A percentile compares a stretch with the other conserved stretches of the same genome.
phyloP scores from a whole-genome alignment of 2,797 vertebrate species.

The Galago senegalensis region DNA sequence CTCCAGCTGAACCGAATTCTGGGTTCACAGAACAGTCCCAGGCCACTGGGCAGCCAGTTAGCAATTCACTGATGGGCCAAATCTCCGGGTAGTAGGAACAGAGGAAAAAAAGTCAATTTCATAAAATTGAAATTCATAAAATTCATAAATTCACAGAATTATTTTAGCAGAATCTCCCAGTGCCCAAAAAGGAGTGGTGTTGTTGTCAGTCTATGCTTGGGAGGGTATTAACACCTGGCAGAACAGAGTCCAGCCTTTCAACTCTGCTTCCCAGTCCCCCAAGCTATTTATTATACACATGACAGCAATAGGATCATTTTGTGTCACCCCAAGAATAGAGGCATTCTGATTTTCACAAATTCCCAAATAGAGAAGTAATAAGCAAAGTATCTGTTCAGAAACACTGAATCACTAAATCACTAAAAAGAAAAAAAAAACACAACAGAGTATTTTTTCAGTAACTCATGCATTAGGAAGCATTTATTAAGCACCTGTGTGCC shows the following conservation, averaged over 20 bases:
- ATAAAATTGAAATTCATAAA: not conserved
- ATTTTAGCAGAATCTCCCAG: not conserved
- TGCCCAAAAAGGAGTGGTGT: not conserved
- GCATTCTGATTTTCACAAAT: not conserved
- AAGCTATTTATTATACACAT: not conserved
- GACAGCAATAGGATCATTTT: not conserved
- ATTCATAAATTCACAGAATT: not conserved
- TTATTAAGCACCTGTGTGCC: not conserved
- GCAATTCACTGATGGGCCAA: not conserved
- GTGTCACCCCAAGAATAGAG: not conserved
- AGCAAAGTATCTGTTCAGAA: not conserved
- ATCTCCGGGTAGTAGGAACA: not conserved
- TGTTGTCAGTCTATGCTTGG: not conserved
- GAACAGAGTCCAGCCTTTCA: not conserved
- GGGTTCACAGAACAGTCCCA: not conserved
- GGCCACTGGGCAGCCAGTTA: not conserved
- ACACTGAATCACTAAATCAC: not conserved
- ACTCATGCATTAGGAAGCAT: not conserved
- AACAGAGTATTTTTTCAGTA: not conserved
- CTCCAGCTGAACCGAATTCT: conserved; percentile 28
- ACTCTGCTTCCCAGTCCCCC: not conserved
- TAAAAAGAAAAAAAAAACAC: not conserved
- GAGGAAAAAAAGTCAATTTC: not conserved
- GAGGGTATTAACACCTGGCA: not conserved
- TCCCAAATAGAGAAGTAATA: not conserved